Percentiles rank a stretch among this genome's conserved stretches.
phyloP scores from a whole-genome alignment of 1,140 invertebrate species.

The Arctopsyche grandis region DNA sequence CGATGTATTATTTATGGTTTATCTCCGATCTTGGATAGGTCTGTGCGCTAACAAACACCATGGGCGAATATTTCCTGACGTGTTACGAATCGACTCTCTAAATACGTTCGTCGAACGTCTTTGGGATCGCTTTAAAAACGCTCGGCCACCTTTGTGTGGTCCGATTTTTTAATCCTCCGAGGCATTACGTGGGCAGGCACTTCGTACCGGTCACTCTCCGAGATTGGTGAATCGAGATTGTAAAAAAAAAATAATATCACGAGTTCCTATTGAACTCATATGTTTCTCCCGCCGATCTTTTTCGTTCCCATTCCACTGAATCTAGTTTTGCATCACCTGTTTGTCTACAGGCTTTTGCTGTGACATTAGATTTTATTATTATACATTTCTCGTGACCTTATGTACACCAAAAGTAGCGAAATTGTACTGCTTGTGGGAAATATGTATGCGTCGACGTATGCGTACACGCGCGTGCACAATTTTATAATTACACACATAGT shows the following conservation, averaged over 20 bases:
- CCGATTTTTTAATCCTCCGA: constrained; percentile 39
- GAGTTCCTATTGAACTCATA: neutral
- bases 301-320: too few relatives aligned
- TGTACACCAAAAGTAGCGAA: too few relatives aligned
- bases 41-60: constrained; percentile 15
- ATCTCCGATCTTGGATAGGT: constrained; percentile 35
- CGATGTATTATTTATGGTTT: constrained; percentile 30
- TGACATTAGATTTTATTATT: too few relatives aligned
- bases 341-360: too few relatives aligned
- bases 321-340: too few relatives aligned
- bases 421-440: neutral
- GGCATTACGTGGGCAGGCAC: constrained; percentile 38
- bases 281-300: too few relatives aligned
- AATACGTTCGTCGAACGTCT: neutral
- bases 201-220: constrained; percentile 11
- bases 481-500: constrained; percentile 29
- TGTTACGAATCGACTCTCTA: constrained; percentile 8
- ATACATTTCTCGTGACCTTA: too few relatives aligned
- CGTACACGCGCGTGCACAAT: constrained; percentile 19
- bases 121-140: constrained; percentile 7
- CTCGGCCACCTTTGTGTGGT: constrained; percentile 41
- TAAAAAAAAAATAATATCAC: neutral
- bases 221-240: constrained; percentile 38
- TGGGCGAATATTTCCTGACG: constrained; percentile 24
- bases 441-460: neutral